phyloP scores from a whole-genome alignment of 1,140 invertebrate genomes.

The Drosophila pachea region DNA sequence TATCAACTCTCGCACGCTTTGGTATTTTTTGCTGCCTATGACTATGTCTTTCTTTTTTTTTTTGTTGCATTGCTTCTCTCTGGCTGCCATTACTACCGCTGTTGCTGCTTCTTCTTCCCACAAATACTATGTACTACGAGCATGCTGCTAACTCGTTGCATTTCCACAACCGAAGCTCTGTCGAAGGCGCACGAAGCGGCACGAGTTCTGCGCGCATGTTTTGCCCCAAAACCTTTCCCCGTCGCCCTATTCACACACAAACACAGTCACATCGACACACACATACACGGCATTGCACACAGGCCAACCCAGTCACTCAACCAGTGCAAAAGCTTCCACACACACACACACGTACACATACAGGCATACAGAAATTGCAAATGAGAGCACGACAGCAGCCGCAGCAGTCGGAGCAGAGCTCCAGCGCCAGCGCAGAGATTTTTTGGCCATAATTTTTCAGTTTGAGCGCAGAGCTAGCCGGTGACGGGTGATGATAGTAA shows the following conservation, averaged over 20 bases:
- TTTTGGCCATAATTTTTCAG: slow-evolving; percentile 71
- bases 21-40: slow-evolving; percentile 32
- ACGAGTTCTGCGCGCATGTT: slow-evolving; percentile 67
- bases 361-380: slow-evolving; percentile 52
- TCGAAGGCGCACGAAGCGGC: slow-evolving; percentile 48
- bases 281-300: background rate
- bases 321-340: slow-evolving; percentile 47
- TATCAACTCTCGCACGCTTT: slow-evolving; percentile 63
- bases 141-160: slow-evolving; percentile 46
- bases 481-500: slow-evolving; percentile 68
- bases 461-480: slow-evolving; percentile 71
- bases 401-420: slow-evolving; percentile 20
- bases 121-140: slow-evolving; percentile 64
- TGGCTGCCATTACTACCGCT: slow-evolving; percentile 55
- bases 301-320: slow-evolving; percentile 21
- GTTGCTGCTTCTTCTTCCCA: slow-evolving; percentile 38
- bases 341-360: slow-evolving; percentile 23
- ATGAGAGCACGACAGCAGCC: slow-evolving; percentile 26
- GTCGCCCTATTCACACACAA: slow-evolving; percentile 7
- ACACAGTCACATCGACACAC: background rate
- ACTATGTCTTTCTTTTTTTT: slow-evolving; percentile 1
- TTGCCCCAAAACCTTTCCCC: slow-evolving; percentile 17
- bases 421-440: slow-evolving; percentile 73
- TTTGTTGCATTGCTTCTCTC: slow-evolving; percentile 48
- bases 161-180: slow-evolving; percentile 41